Evolutionary conservation across 2,888 invertebrate genomes (phyloP), one percentile per base, ranked within the genome.

Genomic region (Mesorhabditis spiculigera): DNA sequence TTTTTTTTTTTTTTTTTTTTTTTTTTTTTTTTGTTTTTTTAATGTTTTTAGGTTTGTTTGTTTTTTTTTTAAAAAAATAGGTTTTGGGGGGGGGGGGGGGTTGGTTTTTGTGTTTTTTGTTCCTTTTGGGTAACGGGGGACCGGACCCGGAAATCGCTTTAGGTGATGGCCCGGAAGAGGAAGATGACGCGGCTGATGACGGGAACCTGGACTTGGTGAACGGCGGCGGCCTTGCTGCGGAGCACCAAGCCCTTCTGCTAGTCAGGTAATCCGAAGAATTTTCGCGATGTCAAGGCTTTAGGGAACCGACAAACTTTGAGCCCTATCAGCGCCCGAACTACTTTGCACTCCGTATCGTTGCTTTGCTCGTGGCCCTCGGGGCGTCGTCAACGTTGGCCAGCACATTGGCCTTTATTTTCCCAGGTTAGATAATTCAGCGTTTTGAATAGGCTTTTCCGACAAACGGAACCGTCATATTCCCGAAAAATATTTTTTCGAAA

Each of bases 321-420:
- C 93, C 95, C 0, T 97, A 95, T 87, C 90, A 90, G n/a, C 90
- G 91, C 63, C 95, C 94, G 0, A 90, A 91, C 8, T 92, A 92
- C 89, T 95, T 96, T 87, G 90, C 91, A 0, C 86, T 88, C 43
- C 86, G 88, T 76, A 86, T 90, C 69, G 73, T 86, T 43, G 80
- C 86, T 43, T 88, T 95, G 64, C 88, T 96, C 66, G 86, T 91
- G 0, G 89, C 92, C 45, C 93, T 96, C 81, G 93, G 93, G 80
- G 86, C 91, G 3, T 95, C 95, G 0, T 89, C 95, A 68, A 92
- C 95, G 3, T 86, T 92, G 62, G 92, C 92, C 62, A 94, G 94
- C 83, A 89, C 95, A 2, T 87, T 93, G 41, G 92, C 93, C 62
- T 90, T 94, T 86, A 91, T 94, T 3, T 89, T 95, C 64, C 96